Evolutionary conservation across 2,113 vertebrate genomes (phyloP).

Genomic region (Mastomys natalensis): DNA sequence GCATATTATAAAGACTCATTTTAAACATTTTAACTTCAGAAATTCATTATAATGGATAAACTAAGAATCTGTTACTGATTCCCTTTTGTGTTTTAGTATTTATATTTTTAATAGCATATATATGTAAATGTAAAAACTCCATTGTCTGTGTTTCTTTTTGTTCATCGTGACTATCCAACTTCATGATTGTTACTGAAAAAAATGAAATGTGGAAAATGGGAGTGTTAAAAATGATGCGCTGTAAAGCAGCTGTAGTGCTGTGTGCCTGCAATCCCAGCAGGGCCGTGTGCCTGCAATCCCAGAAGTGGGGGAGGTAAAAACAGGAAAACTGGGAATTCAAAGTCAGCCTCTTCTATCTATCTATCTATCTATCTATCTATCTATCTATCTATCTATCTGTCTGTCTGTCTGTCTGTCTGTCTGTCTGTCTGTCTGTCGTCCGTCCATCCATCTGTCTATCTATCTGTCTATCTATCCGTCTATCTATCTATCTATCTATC

Average conservation of each 20-base stretch:
- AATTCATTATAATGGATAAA: neutral
- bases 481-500: neutral
- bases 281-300: too few relatives aligned
- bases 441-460: neutral
- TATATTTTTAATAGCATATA: neutral
- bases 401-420: too few relatives aligned
- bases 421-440: too few relatives aligned
- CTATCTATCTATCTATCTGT: too few relatives aligned
- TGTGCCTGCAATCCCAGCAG: too few relatives aligned
- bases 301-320: neutral
- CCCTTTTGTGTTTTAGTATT: neutral
- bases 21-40: constrained; percentile 32
- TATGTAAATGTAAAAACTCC: neutral
- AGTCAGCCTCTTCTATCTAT: neutral
- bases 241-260: too few relatives aligned
- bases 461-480: too few relatives aligned
- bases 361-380: too few relatives aligned
- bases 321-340: neutral
- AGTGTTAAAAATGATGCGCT: neutral
- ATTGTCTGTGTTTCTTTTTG: neutral
- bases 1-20: neutral
- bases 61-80: neutral
- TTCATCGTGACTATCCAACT: neutral
- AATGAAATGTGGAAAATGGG: neutral
- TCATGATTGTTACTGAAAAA: constrained; percentile 4